Conservation (phyloP, 2,888 invertebrate genomes). For the Punctoribates punctum region DNA sequence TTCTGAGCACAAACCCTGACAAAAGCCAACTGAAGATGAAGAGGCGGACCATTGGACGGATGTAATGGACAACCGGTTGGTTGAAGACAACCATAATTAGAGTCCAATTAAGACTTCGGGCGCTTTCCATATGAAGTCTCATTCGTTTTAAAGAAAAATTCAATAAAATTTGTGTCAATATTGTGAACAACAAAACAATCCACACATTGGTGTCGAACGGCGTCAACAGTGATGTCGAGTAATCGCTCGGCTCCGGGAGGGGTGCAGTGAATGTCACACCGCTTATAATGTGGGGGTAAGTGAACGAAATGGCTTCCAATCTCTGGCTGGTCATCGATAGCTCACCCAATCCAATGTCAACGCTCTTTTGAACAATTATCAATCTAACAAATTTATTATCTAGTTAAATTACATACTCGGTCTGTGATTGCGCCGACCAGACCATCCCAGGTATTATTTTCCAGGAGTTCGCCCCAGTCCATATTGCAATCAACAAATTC, state of each 20-base stretch:
- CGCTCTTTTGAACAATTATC: background rate
- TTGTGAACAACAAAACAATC: slow-evolving; percentile 6
- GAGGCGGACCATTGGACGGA: background rate
- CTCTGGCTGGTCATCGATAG: slow-evolving; percentile 22
- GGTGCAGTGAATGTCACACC: slow-evolving; percentile 14
- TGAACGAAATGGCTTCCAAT: background rate
- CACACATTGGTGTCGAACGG: slow-evolving; percentile 11
- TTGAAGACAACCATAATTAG: background rate
- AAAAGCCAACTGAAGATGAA: background rate
- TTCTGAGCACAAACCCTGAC: background rate
- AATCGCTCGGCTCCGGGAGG: background rate
- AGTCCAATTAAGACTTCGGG: background rate
- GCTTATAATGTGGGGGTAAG: slow-evolving; percentile 11
- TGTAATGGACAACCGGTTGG: background rate
- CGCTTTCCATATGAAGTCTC: background rate
- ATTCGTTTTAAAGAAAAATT: background rate
- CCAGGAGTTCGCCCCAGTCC: too few species aligned
- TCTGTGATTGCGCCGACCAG: too few species aligned
- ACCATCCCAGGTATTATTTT: too few species aligned
- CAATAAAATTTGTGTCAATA: slow-evolving; percentile 5
- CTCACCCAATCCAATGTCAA: slow-evolving; percentile 28
- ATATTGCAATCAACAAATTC: too few species aligned
- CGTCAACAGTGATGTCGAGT: background rate
- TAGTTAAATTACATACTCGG: too few species aligned
- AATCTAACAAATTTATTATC: too few species aligned